Conservation (phyloP, 2,888 invertebrate genomes). For the Dorcus hopei region DNA sequence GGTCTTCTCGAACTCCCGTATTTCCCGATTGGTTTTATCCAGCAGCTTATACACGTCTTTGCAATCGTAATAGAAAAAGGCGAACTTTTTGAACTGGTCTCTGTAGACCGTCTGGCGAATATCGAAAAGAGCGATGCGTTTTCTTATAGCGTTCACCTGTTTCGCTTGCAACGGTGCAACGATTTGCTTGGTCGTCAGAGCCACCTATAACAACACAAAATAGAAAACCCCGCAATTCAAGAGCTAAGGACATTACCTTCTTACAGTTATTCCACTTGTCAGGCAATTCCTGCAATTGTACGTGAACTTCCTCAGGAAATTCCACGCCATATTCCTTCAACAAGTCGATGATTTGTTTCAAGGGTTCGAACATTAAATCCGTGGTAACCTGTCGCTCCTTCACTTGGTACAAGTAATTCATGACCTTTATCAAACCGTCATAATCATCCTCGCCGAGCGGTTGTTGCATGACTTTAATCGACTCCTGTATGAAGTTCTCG, state of each 20-base stretch:
- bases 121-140: conserved; percentile 77
- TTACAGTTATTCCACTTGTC: conserved; percentile 85
- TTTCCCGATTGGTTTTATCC: conserved; percentile 66
- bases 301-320: conserved; percentile 73
- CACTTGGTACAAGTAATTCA: conserved; percentile 76
- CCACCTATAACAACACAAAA: conserved; percentile 45
- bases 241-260: conserved; percentile 51
- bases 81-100: conserved; percentile 63
- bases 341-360: conserved; percentile 81
- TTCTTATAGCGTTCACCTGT: conserved; percentile 83
- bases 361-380: conserved; percentile 86
- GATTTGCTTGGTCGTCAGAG: conserved; percentile 77
- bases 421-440: conserved; percentile 75
- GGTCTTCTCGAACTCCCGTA: conserved; percentile 65
- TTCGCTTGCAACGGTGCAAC: conserved; percentile 86
- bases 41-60: conserved; percentile 65
- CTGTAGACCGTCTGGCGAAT: conserved; percentile 73
- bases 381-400: conserved; percentile 75
- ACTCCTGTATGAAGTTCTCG: conserved; percentile 72
- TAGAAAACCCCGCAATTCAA: neutral
- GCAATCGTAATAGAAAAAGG: conserved; percentile 63
- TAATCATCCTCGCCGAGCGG: conserved; percentile 82
- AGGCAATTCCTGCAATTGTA: conserved; percentile 77
- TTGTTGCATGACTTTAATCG: conserved; percentile 67
- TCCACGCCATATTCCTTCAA: conserved; percentile 83